Percentiles rank a stretch among this genome's conserved stretches.
Evolutionary conservation across 2,888 invertebrate species (phyloP).

Genomic region (Himalopsyche kuldschensis): DNA sequence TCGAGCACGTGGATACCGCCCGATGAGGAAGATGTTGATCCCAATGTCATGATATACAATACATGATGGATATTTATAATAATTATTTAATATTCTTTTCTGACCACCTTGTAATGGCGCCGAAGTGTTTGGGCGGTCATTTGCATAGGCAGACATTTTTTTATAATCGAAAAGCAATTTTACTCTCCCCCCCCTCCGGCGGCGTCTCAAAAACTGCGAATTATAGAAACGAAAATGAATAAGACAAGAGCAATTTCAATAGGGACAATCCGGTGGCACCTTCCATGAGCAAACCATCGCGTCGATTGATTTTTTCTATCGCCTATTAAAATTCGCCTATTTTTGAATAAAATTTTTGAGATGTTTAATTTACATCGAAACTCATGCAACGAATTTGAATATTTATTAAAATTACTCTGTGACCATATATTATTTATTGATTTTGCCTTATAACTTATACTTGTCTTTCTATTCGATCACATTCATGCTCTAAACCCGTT

Average conservation of each 20-base stretch:
- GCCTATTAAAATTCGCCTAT: neutral
- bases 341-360: too few species aligned
- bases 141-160: neutral
- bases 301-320: neutral
- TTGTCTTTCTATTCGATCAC: too few species aligned
- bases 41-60: too few species aligned
- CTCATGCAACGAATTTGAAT: too few species aligned
- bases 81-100: neutral
- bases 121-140: neutral
- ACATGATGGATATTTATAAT: neutral
- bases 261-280: neutral
- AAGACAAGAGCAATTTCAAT: neutral
- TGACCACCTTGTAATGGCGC: neutral
- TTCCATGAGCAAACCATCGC: neutral
- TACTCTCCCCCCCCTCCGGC: neutral
- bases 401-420: too few species aligned
- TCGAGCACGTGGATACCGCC: too few species aligned
- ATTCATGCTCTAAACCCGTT: too few species aligned
- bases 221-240: neutral
- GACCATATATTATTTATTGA: too few species aligned
- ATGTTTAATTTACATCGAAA: too few species aligned
- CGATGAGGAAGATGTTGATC: too few species aligned
- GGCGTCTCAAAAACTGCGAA: neutral
- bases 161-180: neutral
- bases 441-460: too few species aligned